Evolutionary conservation across 1,140 invertebrate species (phyloP), one percentile per base, ranked within the genome.

Genomic region (Ips nitidus): DNA sequence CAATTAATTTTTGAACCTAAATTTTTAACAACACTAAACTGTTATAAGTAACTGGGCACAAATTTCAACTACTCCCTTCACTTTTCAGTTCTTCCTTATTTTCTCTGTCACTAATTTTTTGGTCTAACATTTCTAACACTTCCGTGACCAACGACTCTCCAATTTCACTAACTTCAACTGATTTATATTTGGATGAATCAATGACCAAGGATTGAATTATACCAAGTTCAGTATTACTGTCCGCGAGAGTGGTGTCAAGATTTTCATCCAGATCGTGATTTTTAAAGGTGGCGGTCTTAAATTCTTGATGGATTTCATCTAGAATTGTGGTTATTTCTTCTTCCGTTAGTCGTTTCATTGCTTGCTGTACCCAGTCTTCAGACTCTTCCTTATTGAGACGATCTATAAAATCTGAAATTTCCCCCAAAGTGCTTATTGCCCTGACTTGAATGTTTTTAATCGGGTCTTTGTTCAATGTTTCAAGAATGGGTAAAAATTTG

Each of bases 361-460:
- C 8, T 22, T 70, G 43, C 41, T 62, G 22, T 1, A 74, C 71
- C 75, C 75, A 75, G 2, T 70, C 41, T 65, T 73, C 64, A 7
- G 67, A 52, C 22, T 75, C 42, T 70, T 75, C 74, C n/a, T 57
- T 43, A 5, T 53, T 42, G 5, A 77, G 36, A 37, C 38, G 52
- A 5, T 42, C 50, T 5, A 70, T 50, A 47, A 75, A 75, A 2
- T 71, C 45, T 45, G 60, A 56, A 8, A 75, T 72, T 55, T 72
- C 61, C 4, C 41, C 56, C 22, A 77, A 47, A 4, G 71, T 72
- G 38, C 58, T 67, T 36, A 69, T 66, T 4, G 71, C 71, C 39
- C 66, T 53, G 38, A 75, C 69, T 52, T 67, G 65, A 1, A 75
- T 50, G 62, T 77, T 77, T 22, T 70, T 62, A 2, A 70, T 74